Conservation (phyloP, 2,113 vertebrate genomes). For the Macquaria ambigua region DNA sequence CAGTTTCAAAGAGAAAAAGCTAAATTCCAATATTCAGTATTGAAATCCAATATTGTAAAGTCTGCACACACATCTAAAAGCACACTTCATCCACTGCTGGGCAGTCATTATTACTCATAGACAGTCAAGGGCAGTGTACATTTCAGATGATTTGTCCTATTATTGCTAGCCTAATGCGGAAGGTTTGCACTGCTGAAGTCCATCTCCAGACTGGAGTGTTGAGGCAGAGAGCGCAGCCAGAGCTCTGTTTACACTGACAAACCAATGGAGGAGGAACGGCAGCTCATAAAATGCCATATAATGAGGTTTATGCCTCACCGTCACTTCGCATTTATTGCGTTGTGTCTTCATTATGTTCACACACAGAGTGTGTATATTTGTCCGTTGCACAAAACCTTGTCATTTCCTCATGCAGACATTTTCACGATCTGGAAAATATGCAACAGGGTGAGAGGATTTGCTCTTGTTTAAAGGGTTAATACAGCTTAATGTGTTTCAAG, state of each 20-base stretch:
- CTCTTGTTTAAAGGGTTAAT: background rate
- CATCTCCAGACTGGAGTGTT: background rate
- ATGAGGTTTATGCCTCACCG: constrained; percentile 13
- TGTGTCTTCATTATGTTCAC: constrained; percentile 35
- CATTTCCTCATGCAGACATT: background rate
- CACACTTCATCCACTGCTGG: background rate
- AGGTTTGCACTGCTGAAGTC: background rate
- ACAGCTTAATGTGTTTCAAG: background rate
- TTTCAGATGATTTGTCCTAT: background rate
- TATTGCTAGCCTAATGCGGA: background rate
- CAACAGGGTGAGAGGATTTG: background rate
- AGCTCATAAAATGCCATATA: constrained; percentile 48
- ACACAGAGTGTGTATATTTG: constrained; percentile 13
- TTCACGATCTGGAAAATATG: background rate
- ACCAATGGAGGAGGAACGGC: constrained; percentile 24
- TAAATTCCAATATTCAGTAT: background rate
- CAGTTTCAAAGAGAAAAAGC: background rate
- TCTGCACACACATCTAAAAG: background rate
- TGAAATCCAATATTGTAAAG: background rate
- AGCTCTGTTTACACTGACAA: constrained; percentile 38
- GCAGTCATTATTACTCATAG: background rate
- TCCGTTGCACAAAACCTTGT: background rate
- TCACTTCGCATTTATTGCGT: constrained; percentile 32
- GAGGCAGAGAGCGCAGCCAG: background rate
- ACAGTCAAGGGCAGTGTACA: background rate